These are phyloP conservation scores for Nasonia longicornis DNA, from an alignment of 1,140 invertebrate genomes.

Conservation along the genomic window DNA sequence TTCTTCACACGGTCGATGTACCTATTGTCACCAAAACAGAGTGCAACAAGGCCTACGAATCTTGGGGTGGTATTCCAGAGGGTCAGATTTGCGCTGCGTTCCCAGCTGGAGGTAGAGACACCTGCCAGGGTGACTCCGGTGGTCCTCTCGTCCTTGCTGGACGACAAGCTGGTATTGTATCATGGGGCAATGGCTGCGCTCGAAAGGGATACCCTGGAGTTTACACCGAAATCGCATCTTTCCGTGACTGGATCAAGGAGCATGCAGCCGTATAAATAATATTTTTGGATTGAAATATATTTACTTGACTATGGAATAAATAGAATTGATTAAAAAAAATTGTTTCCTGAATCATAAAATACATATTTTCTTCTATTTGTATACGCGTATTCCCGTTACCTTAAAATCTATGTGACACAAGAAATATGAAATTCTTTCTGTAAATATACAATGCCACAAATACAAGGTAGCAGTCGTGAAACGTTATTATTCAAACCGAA, in stretches of 20 bases:
- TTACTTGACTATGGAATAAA: background rate
- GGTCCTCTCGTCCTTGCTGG: slow-evolving; percentile 71
- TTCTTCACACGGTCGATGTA: slow-evolving; percentile 40
- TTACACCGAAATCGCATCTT: slow-evolving; percentile 70
- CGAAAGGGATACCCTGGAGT: slow-evolving; percentile 72
- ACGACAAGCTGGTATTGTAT: slow-evolving; percentile 75
- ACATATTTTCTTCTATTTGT: background rate
- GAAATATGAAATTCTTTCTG: too few species aligned
- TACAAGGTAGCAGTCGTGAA: too few species aligned
- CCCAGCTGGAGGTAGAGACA: slow-evolving; percentile 64
- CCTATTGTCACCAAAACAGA: slow-evolving; percentile 39
- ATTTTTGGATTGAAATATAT: too few species aligned
- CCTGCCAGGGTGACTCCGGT: slow-evolving; percentile 77
- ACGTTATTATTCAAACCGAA: too few species aligned
- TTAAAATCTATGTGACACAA: too few species aligned
- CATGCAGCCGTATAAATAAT: background rate
- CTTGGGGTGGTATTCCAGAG: slow-evolving; percentile 31
- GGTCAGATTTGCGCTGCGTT: slow-evolving; percentile 36
- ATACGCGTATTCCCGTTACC: background rate
- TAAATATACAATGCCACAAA: too few species aligned
- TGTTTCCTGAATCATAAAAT: background rate
- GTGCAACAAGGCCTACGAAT: slow-evolving; percentile 40
- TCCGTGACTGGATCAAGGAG: slow-evolving; percentile 57
- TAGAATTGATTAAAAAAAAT: background rate
- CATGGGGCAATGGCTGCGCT: slow-evolving; percentile 78